These are phyloP conservation scores for Formicarius rufipectus DNA, from an alignment of 2,113 vertebrate species.

Conservation along the genomic window DNA sequence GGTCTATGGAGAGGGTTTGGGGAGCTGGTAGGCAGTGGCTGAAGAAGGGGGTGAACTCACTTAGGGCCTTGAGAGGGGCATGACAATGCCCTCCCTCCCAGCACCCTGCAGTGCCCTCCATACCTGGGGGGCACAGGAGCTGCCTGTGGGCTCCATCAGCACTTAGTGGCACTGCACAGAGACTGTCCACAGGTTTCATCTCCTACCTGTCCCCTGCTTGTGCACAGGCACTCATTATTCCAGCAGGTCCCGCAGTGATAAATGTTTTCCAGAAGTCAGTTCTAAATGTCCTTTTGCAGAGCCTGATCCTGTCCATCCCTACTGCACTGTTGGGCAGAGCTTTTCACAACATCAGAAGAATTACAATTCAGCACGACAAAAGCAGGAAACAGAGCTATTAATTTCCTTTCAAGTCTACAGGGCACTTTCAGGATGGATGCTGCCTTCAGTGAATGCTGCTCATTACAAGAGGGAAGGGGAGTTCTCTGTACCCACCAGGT, in stretches of 20 bases:
- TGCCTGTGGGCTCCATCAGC: not conserved
- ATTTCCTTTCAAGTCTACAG: conserved; percentile 18
- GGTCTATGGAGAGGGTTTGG: not conserved
- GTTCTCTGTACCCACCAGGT: not conserved
- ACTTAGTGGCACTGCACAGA: rapidly evolving
- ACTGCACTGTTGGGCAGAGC: not conserved
- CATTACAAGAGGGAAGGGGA: not conserved
- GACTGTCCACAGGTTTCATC: not conserved
- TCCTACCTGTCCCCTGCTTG: not conserved
- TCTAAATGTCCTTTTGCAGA: not conserved
- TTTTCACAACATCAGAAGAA: not conserved
- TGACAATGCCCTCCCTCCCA: not conserved
- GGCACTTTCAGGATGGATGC: not conserved
- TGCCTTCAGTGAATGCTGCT: not conserved
- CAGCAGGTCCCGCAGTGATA: not conserved
- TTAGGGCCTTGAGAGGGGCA: not conserved
- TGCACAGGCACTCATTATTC: not conserved
- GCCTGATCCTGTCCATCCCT: not conserved
- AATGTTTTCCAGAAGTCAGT: not conserved
- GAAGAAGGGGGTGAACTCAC: not conserved
- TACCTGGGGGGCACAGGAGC: rapidly evolving
- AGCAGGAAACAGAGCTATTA: conserved; percentile 33
- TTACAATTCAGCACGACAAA: conserved; percentile 52
- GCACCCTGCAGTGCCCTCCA: not conserved
- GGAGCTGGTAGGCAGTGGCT: not conserved